phyloP scores from a whole-genome alignment of 2,797 vertebrate genomes.

The Sebastes reedi region DNA sequence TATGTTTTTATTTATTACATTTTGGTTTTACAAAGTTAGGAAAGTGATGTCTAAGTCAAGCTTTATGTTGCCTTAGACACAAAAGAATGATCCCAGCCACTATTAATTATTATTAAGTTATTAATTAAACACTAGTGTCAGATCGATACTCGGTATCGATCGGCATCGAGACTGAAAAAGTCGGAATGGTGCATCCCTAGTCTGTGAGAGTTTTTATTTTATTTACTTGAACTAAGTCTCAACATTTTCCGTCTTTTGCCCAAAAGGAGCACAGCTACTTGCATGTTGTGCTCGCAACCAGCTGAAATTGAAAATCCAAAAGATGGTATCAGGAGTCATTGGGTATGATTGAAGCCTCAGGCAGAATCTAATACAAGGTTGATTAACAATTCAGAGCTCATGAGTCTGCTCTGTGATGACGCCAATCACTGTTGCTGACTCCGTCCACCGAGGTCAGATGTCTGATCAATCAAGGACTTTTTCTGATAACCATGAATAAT shows the following conservation, averaged over 20 bases:
- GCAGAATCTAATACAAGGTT: background rate
- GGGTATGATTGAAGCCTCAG: constrained; percentile 1
- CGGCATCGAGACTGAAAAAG: too few species aligned
- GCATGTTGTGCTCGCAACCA: background rate
- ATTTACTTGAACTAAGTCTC: background rate
- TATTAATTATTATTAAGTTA: too few species aligned
- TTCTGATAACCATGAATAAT: constrained; percentile 9
- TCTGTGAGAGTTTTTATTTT: background rate
- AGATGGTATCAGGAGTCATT: constrained; percentile 24
- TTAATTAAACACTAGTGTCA: too few species aligned
- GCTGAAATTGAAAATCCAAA: constrained; percentile 11
- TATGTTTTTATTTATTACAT: too few species aligned
- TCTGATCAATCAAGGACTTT: constrained; percentile 9
- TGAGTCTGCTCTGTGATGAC: constrained; percentile 28
- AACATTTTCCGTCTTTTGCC: background rate
- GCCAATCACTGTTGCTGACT: constrained; percentile 35
- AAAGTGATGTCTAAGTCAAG: too few species aligned
- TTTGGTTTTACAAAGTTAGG: too few species aligned
- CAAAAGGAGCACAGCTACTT: background rate
- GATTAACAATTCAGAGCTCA: constrained; percentile 25
- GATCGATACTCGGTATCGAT: too few species aligned
- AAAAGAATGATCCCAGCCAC: too few species aligned
- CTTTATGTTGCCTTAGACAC: too few species aligned
- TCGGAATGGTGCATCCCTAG: too few species aligned
- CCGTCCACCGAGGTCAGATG: constrained; percentile 25